Conservation (phyloP, 2,888 invertebrate species). For the Agrochola lota region DNA sequence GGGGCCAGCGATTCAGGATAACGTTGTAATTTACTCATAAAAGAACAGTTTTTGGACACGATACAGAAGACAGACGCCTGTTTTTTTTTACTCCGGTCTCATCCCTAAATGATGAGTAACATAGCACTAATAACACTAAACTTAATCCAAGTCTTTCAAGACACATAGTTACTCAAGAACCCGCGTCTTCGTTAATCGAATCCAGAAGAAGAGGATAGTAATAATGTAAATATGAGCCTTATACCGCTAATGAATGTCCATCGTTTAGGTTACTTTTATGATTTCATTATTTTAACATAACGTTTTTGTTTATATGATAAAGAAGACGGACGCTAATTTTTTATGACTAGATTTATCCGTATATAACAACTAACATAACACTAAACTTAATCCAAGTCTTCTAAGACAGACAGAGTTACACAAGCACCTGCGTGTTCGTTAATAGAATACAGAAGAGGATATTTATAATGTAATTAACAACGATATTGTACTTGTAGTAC, state of each 20-base stretch:
- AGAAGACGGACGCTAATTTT: too few relatives aligned
- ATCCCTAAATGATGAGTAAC: background rate
- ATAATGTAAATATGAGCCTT: conserved; percentile 16
- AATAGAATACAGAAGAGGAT: conserved; percentile 14
- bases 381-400: background rate
- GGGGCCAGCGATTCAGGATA: background rate
- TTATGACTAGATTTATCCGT: too few relatives aligned
- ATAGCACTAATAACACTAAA: background rate
- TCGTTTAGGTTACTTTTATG: too few relatives aligned
- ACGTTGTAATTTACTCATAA: background rate
- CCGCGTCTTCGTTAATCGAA: conserved; percentile 12
- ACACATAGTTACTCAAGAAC: background rate
- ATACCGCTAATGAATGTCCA: too few relatives aligned
- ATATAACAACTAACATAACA: too few relatives aligned
- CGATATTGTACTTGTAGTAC: conserved; percentile 20
- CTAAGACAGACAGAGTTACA: background rate
- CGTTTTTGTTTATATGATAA: too few relatives aligned
- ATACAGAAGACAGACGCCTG: background rate
- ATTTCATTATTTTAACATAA: too few relatives aligned
- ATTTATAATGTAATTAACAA: conserved; percentile 46
- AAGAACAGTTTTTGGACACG: too few relatives aligned
- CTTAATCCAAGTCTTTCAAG: background rate
- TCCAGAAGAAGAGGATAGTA: conserved; percentile 12
- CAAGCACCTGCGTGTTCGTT: conserved; percentile 4
- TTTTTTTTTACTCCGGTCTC: background rate